Base-by-base conservation (phyloP, 2,888 invertebrate genomes). In the Catocala nupta region DNA sequence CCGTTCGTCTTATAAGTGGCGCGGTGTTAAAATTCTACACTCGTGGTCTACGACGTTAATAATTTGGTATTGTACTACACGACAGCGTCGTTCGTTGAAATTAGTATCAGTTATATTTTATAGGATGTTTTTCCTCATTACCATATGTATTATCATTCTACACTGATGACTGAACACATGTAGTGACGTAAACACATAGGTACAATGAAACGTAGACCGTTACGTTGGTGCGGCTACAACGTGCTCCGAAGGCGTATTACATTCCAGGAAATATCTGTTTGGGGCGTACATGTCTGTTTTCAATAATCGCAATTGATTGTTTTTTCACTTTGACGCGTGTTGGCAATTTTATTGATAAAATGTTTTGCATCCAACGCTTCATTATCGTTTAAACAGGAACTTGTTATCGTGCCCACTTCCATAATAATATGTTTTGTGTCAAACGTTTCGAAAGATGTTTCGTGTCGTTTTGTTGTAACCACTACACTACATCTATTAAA, bases 301-400 rank as follows among this genome's bases (percentile, higher is more conserved):
- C 59, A 61, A 45, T 56, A 63, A 73, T 76, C 58, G 42, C 56
- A 44, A 42, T 54, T 68, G 61, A 66, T 67, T 59, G 57, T 67
- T 63, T 54, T 62, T 61, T 67, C 55, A 53, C 58, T 55, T 49
- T 55, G 51, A 59, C 60, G 63, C 59, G 60, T 67, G 65, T 64
- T 70, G 55, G 63, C 64, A 69, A 71, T 71, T 70, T 75, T 71
- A 74, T 71, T 67, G 78, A 78, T 77, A 70, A 69, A 55, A 71
- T 68, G 71, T 74, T 78, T 77, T 73, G 75, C 80, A 75, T 77
- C 66, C 68, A 78, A 33, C 58, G 63, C 54, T 49, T 61, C 57
- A 65, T 78, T 84, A 85, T 81, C 82, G 64, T 44, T 63, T 39
- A 65, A 39, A 82, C 87, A 81, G 87, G 87, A 87, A 86, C 83